phyloP scores from a whole-genome alignment of 2,888 invertebrate species.

The Melanostoma mellinum region DNA sequence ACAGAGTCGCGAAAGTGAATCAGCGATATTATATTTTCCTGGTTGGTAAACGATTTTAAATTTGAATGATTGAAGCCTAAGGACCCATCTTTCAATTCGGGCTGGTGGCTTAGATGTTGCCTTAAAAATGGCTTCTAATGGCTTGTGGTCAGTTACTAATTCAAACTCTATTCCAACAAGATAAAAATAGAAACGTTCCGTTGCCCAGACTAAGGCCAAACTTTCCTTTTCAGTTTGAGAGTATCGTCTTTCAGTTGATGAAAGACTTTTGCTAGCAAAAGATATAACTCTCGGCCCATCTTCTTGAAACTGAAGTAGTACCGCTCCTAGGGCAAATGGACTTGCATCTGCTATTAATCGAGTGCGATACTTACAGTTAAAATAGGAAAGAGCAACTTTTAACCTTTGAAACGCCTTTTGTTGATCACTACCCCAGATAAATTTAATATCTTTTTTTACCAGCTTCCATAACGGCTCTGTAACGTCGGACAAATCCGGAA shows the following conservation, averaged over 20 bases:
- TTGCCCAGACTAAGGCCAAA: constrained; percentile 19
- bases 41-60: constrained; percentile 18
- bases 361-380: constrained; percentile 73
- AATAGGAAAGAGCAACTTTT: constrained; percentile 75
- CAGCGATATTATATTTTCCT: constrained; percentile 24
- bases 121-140: constrained; percentile 29
- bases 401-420: constrained; percentile 74
- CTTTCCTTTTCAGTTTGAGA: constrained; percentile 36
- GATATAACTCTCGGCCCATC: constrained; percentile 54
- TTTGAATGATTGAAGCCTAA: constrained; percentile 7
- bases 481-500: constrained; percentile 73
- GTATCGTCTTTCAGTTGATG: constrained; percentile 57
- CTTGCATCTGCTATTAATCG: constrained; percentile 66
- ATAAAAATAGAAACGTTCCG: constrained; percentile 47
- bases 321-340: constrained; percentile 67
- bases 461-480: too few species aligned
- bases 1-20: constrained; percentile 29
- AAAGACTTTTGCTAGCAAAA: constrained; percentile 68
- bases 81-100: constrained; percentile 24
- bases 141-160: constrained; percentile 27
- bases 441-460: too few species aligned
- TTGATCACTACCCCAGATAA: constrained; percentile 74
- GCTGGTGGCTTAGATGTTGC: constrained; percentile 29
- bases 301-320: constrained; percentile 65
- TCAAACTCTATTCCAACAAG: constrained; percentile 62